Base-by-base conservation (phyloP, 2,888 invertebrate genomes). In the Epicampocera succincta region DNA sequence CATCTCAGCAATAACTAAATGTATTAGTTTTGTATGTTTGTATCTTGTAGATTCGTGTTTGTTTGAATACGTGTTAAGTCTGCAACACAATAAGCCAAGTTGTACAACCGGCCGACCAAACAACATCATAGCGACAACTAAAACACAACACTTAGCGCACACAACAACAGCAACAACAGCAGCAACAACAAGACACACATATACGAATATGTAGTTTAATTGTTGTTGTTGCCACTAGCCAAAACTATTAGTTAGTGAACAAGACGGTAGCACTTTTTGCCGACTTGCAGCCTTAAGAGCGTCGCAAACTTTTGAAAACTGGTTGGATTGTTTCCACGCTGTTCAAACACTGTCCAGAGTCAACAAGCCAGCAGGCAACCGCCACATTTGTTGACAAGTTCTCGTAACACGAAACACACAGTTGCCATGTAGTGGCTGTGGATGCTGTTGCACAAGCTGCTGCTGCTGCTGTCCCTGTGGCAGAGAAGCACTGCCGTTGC, bases 1-100 rank as follows among this genome's bases (percentile, higher is more conserved):
- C 33, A 63, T 12, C n/a, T n/a, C 74, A 61, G 38, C 61, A 65
- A 66, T n/a, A 54, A 76, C 44, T 68, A 68, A 68, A 76, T 68
- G 75, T 68, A 66, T 75, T 66, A 44, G 48, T 75, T 68, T 44
- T 78, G 58, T 60, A 42, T 48, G 48, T 50, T 50, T 63, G 58
- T 58, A 61, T 50, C 21, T 58, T 58, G 56, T 44, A 72, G 54
- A 61, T 69, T 17, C 33, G 48, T 56, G 44, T 61, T 60, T 46
- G 69, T 69, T 66, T 50, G 75, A 68, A 72, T 61, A 81, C 74
- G 82, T 82, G 78, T 82, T 82, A 82, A 72, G 71, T 82, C 78
- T 66, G 60, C 78, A 71, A 74, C 69, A 78, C 65, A 54, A 77
- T 40, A 60, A n/a, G 19, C 17, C 44, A 42, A 50, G 19, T 17